phyloP scores from a whole-genome alignment of 2,797 vertebrate species.

The Esox masquinongy region DNA sequence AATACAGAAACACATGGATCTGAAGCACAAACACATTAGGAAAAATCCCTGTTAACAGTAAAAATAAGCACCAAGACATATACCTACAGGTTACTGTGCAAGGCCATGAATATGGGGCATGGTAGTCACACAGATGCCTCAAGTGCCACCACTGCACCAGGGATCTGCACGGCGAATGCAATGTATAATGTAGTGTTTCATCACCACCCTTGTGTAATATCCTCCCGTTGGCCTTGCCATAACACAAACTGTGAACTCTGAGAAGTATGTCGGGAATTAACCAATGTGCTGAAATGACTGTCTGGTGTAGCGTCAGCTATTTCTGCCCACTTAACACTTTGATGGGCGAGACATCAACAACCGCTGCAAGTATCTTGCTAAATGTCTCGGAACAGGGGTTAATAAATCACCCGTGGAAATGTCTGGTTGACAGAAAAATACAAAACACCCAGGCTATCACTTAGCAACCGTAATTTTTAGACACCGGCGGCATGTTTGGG shows the following conservation, averaged over 20 bases:
- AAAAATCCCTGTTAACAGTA: too few species aligned
- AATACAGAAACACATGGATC: too few species aligned
- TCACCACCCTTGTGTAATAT: neutral
- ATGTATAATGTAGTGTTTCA: too few species aligned
- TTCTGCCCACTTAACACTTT: slow-evolving; percentile 50
- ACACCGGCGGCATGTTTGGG: neutral
- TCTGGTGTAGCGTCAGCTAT: slow-evolving; percentile 29
- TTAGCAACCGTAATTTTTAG: neutral
- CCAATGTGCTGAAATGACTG: slow-evolving; percentile 45
- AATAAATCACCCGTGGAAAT: slow-evolving; percentile 23
- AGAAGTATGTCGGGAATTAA: slow-evolving; percentile 5
- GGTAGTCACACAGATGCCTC: too few species aligned
- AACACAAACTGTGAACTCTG: neutral
- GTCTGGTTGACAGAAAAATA: slow-evolving; percentile 16
- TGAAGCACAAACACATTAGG: too few species aligned
- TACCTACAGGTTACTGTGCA: too few species aligned
- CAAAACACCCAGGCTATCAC: neutral
- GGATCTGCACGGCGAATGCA: too few species aligned
- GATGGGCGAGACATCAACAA: slow-evolving; percentile 46
- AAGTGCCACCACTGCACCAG: too few species aligned
- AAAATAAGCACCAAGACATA: too few species aligned
- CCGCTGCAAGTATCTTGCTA: slow-evolving; percentile 24
- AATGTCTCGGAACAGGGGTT: neutral
- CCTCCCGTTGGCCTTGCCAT: neutral
- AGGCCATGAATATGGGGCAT: too few species aligned